Percentiles rank a stretch among this genome's conserved stretches.
phyloP scores from a whole-genome alignment of 1,140 invertebrate genomes.

The Sycophaga agraensis region DNA sequence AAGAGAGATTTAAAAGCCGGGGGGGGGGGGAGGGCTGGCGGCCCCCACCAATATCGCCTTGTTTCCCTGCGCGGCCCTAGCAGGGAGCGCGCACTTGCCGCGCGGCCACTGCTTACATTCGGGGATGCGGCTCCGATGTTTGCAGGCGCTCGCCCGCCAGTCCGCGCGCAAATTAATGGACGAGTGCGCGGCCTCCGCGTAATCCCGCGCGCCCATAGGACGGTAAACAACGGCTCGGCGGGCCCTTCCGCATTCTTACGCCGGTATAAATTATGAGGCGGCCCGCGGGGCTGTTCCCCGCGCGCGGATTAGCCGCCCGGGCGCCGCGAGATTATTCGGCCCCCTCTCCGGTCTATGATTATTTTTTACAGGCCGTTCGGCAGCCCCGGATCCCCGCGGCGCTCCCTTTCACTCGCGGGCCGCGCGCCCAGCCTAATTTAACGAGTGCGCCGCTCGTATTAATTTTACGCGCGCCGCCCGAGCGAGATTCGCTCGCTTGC shows the following conservation, averaged over 20 bases:
- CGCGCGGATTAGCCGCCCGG: conserved; percentile 36
- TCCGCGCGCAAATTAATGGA: conserved; percentile 39
- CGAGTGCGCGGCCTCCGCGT: conserved; percentile 29
- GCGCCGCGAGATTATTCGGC: conserved; percentile 36
- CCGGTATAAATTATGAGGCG: conserved; percentile 55
- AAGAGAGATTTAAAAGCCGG: conserved; percentile 23
- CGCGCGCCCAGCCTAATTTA: too few species aligned
- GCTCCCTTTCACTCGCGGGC: too few species aligned
- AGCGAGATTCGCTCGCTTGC: too few species aligned
- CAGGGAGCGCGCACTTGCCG: too few species aligned
- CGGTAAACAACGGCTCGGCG: conserved; percentile 46
- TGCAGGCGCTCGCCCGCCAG: conserved; percentile 13
- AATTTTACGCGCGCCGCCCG: too few species aligned
- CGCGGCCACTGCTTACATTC: conserved; percentile 25
- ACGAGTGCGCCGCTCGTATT: too few species aligned
- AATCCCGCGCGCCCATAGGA: conserved; percentile 44
- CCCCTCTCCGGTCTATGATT: too few species aligned
- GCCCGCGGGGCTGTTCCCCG: conserved; percentile 37
- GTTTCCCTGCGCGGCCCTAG: background rate
- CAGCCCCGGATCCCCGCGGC: too few species aligned
- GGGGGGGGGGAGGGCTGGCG: background rate
- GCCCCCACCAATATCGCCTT: conserved; percentile 6
- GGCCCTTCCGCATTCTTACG: conserved; percentile 55
- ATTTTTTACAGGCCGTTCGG: too few species aligned
- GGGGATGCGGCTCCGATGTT: conserved; percentile 23